Conservation (phyloP, 2,888 invertebrate genomes). For the Thalpophila matura region DNA sequence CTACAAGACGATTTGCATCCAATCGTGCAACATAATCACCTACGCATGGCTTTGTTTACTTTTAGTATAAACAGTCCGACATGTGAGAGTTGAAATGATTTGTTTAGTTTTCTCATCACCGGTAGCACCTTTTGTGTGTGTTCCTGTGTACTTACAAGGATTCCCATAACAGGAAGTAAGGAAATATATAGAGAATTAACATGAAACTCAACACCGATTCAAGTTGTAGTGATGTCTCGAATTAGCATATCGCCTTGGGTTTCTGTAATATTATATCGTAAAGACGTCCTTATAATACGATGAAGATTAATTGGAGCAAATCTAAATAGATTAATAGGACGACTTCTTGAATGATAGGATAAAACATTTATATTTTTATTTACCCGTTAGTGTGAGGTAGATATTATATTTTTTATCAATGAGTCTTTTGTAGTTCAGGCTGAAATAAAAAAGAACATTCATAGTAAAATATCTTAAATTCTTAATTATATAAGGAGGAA, state of each 20-base stretch:
- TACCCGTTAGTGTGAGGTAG: neutral
- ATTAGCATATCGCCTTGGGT: neutral
- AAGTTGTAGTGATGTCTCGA: neutral
- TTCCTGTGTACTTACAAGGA: conserved; percentile 19
- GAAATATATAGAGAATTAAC: neutral
- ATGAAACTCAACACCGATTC: conserved; percentile 3
- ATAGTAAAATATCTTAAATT: too few species aligned
- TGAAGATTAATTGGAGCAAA: conserved; percentile 6
- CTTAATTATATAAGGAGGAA: too few species aligned
- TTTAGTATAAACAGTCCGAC: conserved; percentile 35
- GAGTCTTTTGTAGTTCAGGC: too few species aligned
- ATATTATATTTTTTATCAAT: neutral
- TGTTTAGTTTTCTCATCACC: conserved; percentile 49
- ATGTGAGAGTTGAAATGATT: conserved; percentile 34
- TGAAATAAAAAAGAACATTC: too few species aligned
- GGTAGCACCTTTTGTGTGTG: conserved; percentile 40
- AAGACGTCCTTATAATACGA: neutral
- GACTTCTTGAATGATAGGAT: neutral
- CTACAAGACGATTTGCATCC: conserved; percentile 41
- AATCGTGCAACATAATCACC: conserved; percentile 13
- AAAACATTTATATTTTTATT: neutral
- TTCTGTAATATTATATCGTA: conserved; percentile 9
- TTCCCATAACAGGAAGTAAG: conserved; percentile 17
- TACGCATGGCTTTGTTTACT: conserved; percentile 37
- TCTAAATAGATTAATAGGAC: neutral